Evolutionary conservation across 2,888 invertebrate species (phyloP), one percentile per base, ranked within the genome.

Genomic region (Zele albiditarsus): DNA sequence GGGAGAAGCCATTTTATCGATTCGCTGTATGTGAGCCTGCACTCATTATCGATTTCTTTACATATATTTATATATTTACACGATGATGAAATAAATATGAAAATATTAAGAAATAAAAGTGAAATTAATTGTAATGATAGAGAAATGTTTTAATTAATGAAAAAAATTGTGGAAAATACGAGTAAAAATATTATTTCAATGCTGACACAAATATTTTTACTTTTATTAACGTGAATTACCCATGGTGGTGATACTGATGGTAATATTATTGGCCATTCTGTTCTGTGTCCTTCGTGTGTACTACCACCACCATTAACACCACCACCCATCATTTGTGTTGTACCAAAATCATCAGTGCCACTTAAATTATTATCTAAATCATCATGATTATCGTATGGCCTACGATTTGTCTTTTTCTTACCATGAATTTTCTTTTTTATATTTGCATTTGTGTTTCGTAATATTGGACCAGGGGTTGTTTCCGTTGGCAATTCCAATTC

Each of bases 251-350:
- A 82, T 23, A 82, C 62, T 20, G 89, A 86, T 28, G 89, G 86
- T n/a, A 82, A 72, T 46, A 73, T 60, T 20, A 85, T 71, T 3
- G 89, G 88, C 58, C 84, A 83, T 70, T 89, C 88, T 65, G 89
- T 89, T 71, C 84, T 85, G 20, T 87, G 87, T 31, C 83, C 84
- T 20, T 86, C 86, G 16, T 85, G 84, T 46, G 82, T 78, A 31
- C 82, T 84, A 28, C 86, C n/a, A 53, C 53, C n/a, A 46, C 46
- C 46, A n/a, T 5, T 38, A 12, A 38, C n/a, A n/a, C 53, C n/a
- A n/a, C 46, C 87, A 12, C 81, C 83, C 84, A 87, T 85, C 27
- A 84, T 80, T 73, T 88, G 87, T 16, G 88, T 87, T n/a, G 87
- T 87, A 33, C 84, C 85, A 53, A 84, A 81, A 67, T 86, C 84